Conservation (phyloP, 1,140 invertebrate genomes). For the Dryas iulia region DNA sequence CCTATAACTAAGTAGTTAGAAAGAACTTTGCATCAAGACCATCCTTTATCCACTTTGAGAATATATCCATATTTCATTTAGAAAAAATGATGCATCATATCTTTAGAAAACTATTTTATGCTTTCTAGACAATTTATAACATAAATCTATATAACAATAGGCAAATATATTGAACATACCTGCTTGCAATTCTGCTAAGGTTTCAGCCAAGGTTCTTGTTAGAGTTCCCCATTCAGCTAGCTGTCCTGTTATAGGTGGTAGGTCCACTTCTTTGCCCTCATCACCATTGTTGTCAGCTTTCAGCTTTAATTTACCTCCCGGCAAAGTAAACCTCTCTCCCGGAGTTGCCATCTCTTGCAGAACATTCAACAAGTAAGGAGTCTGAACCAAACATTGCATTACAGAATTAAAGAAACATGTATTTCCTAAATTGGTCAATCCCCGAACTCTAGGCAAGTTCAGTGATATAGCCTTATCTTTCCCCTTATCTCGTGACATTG, state of each 20-base stretch:
- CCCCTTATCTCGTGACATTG: conserved; percentile 60
- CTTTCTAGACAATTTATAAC: no score
- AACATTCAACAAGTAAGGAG: conserved; percentile 88
- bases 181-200: conserved; percentile 86
- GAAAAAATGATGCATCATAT: no score
- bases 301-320: conserved; percentile 84
- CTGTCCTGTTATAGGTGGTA: conserved; percentile 84
- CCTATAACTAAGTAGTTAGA: no score
- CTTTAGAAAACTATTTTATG: not conserved
- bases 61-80: no score
- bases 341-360: conserved; percentile 86
- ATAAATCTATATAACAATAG: not conserved
- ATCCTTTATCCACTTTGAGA: no score
- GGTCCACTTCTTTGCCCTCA: conserved; percentile 63
- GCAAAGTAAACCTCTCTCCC: conserved; percentile 85
- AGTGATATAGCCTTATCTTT: conserved; percentile 62
- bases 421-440: conserved; percentile 93
- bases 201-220: conserved; percentile 84
- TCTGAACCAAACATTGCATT: conserved; percentile 94
- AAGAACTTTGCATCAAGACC: no score
- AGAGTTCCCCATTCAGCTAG: conserved; percentile 87
- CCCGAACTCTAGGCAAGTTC: conserved; percentile 81
- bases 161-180: conserved; percentile 38
- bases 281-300: conserved; percentile 58
- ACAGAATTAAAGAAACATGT: conserved; percentile 99